Conservation (phyloP, 2,797 vertebrate genomes). For the Darevskia mixta region DNA sequence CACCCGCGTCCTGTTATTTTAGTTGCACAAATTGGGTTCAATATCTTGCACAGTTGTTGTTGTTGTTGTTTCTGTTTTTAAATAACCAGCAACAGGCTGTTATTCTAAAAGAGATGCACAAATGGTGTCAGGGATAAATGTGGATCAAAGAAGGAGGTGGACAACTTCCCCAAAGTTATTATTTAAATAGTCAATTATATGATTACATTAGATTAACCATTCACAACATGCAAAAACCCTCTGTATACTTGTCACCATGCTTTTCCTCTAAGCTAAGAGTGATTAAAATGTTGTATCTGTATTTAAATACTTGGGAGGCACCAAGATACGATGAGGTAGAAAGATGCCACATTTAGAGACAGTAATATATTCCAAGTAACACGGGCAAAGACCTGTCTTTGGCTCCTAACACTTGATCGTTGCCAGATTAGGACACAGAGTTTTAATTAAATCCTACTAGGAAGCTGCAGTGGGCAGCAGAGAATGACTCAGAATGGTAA, state of each 20-base stretch:
- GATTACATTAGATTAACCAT: background rate
- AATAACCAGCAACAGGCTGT: background rate
- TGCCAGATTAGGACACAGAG: conserved; percentile 48
- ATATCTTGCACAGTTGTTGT: background rate
- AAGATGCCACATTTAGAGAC: background rate
- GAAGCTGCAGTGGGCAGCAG: conserved; percentile 68
- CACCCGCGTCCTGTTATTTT: background rate
- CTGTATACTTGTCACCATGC: background rate
- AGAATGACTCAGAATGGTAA: conserved; percentile 76
- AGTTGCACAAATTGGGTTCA: background rate
- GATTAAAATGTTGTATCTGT: conserved; percentile 30
- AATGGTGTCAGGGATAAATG: background rate
- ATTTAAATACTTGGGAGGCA: conserved; percentile 37
- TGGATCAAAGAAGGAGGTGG: background rate
- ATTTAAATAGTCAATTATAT: conserved; percentile 5
- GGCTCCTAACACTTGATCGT: conserved; percentile 45
- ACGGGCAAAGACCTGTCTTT: conserved; percentile 39
- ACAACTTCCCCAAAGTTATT: background rate
- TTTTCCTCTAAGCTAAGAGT: background rate
- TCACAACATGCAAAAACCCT: background rate
- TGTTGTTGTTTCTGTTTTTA: background rate
- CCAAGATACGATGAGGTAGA: conserved; percentile 36
- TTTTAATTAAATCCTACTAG: conserved; percentile 72
- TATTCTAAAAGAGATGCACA: background rate
- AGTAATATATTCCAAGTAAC: conserved; percentile 42